These are phyloP conservation scores for Mico argentatus DNA, from an alignment of 2,797 vertebrate genomes.

Conservation along the genomic window DNA sequence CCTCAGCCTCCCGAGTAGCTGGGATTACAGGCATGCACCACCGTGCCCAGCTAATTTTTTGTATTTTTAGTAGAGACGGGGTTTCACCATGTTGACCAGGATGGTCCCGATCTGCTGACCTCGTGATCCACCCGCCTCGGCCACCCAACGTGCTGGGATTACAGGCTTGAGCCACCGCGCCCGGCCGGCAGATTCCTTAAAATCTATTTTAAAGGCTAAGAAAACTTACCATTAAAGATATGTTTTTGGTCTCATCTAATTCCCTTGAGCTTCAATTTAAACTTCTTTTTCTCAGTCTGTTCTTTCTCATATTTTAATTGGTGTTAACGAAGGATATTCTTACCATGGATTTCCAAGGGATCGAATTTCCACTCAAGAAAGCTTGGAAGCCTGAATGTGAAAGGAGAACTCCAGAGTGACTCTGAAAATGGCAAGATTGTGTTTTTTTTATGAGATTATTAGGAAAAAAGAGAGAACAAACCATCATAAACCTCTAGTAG, in stretches of 20 bases:
- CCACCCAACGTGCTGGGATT: no score
- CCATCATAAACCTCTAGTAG: background rate
- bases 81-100: no score
- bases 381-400: background rate
- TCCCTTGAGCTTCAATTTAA: conserved; percentile 35
- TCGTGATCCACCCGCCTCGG: no score
- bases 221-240: background rate
- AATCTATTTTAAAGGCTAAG: conserved; percentile 28
- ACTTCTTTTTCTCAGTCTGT: conserved; percentile 4
- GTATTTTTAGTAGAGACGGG: no score
- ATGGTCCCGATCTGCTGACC: no score
- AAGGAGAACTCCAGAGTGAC: background rate
- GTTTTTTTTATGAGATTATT: background rate
- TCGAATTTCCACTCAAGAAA: conserved; percentile 15
- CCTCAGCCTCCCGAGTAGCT: no score
- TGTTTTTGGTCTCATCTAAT: conserved; percentile 46
- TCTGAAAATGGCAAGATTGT: background rate
- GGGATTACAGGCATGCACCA: no score
- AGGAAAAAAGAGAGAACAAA: background rate
- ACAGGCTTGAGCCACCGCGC: no score
- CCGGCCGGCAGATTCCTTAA: conserved; percentile 45
- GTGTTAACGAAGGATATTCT: conserved; percentile 29
- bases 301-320: conserved; percentile 53
- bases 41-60: no score
- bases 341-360: background rate